Percentiles rank a stretch among this genome's conserved stretches.
Conservation (phyloP, 2,113 vertebrate genomes). For the Psittacara wagleri region DNA sequence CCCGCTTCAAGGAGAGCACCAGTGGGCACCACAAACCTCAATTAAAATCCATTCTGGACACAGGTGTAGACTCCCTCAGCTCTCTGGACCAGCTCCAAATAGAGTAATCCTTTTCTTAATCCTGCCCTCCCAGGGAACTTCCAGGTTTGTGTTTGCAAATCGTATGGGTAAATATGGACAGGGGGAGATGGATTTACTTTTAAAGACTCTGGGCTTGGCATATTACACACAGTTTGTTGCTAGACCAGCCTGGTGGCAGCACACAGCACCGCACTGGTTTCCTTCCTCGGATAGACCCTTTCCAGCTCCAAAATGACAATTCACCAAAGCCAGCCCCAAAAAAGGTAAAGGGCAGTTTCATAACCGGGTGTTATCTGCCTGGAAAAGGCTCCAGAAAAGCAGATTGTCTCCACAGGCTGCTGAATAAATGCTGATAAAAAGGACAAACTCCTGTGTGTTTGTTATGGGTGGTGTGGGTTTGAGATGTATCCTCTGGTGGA, state of each 20-base stretch:
- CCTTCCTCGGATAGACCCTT: neutral
- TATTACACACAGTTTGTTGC: neutral
- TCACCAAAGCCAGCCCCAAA: neutral
- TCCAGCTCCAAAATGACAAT: neutral
- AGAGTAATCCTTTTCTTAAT: neutral
- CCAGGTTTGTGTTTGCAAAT: slow-evolving; percentile 9
- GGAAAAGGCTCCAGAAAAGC: slow-evolving; percentile 47
- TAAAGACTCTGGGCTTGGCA: neutral
- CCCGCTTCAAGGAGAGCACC: neutral
- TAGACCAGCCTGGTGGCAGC: neutral
- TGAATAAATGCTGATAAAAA: slow-evolving; percentile 73
- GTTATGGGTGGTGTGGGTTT: slow-evolving; percentile 11
- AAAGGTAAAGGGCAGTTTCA: neutral
- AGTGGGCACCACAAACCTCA: neutral
- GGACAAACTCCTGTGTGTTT: slow-evolving; percentile 53
- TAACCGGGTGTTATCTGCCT: slow-evolving; percentile 34
- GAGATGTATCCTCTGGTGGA: neutral
- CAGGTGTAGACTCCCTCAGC: neutral
- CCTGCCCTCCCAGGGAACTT: neutral
- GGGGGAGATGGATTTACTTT: neutral
- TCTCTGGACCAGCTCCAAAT: neutral
- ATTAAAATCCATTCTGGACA: neutral
- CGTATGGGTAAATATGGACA: neutral
- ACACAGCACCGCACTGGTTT: neutral
- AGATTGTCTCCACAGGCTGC: slow-evolving; percentile 65